Conservation (phyloP, 2,888 invertebrate genomes). For the Caprella mutica region DNA sequence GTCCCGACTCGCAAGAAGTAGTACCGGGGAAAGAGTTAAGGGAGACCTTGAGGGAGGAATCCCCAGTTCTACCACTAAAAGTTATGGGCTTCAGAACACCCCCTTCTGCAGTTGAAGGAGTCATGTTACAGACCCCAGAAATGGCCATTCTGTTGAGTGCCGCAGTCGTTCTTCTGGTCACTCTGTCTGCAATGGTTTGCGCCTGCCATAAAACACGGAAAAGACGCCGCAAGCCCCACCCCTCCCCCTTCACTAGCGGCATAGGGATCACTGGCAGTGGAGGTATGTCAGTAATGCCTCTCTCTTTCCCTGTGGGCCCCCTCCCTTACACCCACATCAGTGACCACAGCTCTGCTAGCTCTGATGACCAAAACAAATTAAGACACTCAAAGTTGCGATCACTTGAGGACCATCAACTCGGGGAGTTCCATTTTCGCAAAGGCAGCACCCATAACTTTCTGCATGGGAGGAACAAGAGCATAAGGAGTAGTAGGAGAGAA, state of each 20-base stretch:
- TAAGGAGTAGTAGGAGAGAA: background rate
- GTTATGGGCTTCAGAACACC: constrained; percentile 24
- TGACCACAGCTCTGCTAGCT: constrained; percentile 31
- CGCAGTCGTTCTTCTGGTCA: constrained; percentile 27
- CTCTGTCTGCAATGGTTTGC: constrained; percentile 26
- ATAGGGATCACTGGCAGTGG: constrained; percentile 11
- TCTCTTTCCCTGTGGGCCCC: constrained; percentile 23
- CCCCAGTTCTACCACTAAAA: constrained; percentile 16
- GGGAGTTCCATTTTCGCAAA: constrained; percentile 6
- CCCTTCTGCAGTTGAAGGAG: constrained; percentile 21
- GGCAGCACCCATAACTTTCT: constrained; percentile 1
- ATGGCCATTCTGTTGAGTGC: constrained; percentile 28
- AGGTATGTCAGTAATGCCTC: constrained; percentile 26
- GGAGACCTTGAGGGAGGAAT: constrained; percentile 18
- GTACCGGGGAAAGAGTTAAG: constrained; percentile 55
- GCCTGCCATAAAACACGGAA: constrained; percentile 28
- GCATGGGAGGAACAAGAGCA: background rate
- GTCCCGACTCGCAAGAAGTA: constrained; percentile 65
- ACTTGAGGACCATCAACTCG: constrained; percentile 13
- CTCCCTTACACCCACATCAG: constrained; percentile 32
- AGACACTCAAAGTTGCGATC: constrained; percentile 9
- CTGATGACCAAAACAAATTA: constrained; percentile 11
- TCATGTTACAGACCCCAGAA: constrained; percentile 23
- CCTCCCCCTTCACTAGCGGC: constrained; percentile 3
- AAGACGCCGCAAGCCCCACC: constrained; percentile 9